These are phyloP conservation scores for Gallinago nigripennis DNA, from an alignment of 2,797 vertebrate species.

Conservation along the genomic window DNA sequence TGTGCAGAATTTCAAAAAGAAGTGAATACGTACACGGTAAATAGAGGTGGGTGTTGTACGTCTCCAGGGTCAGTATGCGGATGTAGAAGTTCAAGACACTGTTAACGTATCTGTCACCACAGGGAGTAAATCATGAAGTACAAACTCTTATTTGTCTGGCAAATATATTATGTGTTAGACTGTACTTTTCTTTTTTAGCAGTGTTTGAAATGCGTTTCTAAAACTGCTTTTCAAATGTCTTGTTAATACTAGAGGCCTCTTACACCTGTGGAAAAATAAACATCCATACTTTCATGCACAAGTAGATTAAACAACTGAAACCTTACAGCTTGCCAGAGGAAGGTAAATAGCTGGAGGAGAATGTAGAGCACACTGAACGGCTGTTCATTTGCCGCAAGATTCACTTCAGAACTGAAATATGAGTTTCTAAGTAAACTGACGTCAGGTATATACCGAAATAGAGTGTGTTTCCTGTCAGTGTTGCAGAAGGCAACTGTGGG, in stretches of 20 bases:
- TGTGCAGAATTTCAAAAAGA: background rate
- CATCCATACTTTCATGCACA: background rate
- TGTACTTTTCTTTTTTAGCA: background rate
- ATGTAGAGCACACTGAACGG: background rate
- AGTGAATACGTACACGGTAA: background rate
- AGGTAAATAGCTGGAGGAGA: background rate
- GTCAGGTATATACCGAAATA: accelerated
- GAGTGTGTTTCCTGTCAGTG: background rate
- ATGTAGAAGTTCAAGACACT: background rate
- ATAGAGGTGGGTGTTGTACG: accelerated
- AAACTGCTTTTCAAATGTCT: background rate
- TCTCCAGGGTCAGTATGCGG: accelerated
- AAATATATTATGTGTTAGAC: background rate
- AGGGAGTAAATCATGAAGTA: background rate
- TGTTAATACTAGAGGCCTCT: background rate
- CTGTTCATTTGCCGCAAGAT: background rate
- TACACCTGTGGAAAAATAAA: background rate
- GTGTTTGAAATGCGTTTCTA: background rate
- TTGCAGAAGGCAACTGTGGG: background rate
- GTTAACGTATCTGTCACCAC: background rate
- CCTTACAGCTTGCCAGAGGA: background rate
- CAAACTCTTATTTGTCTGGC: background rate
- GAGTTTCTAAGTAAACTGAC: background rate
- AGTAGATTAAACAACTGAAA: background rate
- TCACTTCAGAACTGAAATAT: background rate